A percentile compares a stretch with the other conserved stretches of the same genome.
Evolutionary conservation across 2,797 vertebrate species (phyloP).

Genomic region (Coreius guichenoti): DNA sequence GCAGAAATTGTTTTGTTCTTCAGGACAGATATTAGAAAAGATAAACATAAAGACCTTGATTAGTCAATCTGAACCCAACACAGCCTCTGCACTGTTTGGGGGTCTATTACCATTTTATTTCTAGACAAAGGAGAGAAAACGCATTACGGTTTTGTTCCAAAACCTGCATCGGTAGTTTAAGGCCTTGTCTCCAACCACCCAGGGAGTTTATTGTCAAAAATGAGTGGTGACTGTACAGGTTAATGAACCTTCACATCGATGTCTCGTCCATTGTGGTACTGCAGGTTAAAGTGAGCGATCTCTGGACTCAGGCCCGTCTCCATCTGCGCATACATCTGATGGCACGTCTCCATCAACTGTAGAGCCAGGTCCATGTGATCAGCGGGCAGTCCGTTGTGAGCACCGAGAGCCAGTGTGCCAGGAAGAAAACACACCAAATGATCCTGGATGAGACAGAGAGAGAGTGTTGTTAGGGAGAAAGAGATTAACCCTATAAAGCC

Average conservation of each 20-base stretch:
- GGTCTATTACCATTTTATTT: neutral
- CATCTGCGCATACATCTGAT: slow-evolving; percentile 95
- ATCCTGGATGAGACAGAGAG: slow-evolving; percentile 79
- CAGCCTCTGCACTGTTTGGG: neutral
- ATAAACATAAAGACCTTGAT: neutral
- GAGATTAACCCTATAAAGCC: neutral
- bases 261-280: slow-evolving; percentile 76
- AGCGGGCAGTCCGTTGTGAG: slow-evolving; percentile 86
- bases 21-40: neutral
- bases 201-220: slow-evolving; percentile 6
- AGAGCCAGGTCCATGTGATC: slow-evolving; percentile 93
- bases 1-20: neutral
- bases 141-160: neutral
- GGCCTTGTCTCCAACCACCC: neutral
- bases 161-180: neutral
- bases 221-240: neutral
- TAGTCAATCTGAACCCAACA: neutral
- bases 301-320: slow-evolving; percentile 96
- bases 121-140: neutral
- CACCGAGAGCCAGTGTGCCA: slow-evolving; percentile 91
- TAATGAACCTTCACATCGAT: slow-evolving; percentile 88
- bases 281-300: slow-evolving; percentile 90
- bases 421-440: slow-evolving; percentile 98
- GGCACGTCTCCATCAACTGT: slow-evolving; percentile 91
- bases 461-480: neutral